Conservation (phyloP, 1,140 invertebrate species). For the Hylaeus volcanicus region DNA sequence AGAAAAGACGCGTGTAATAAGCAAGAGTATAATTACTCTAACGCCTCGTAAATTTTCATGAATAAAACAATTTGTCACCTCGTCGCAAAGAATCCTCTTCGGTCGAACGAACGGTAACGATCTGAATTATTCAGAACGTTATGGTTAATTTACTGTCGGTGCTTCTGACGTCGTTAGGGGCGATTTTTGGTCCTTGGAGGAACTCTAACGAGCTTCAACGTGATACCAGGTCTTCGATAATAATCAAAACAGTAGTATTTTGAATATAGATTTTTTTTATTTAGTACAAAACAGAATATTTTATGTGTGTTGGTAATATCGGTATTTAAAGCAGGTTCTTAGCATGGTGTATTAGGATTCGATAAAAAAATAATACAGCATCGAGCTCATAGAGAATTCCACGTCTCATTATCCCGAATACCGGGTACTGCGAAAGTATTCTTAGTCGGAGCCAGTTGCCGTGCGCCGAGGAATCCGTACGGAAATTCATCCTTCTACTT, state of each 20-base stretch:
- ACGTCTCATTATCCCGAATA: constrained; percentile 15
- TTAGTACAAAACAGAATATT: no score
- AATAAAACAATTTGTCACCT: not conserved
- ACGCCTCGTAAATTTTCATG: constrained; percentile 26
- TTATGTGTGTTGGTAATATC: no score
- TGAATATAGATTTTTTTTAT: no score
- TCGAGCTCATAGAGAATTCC: not conserved
- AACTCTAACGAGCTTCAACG: no score
- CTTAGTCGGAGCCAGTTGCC: not conserved
- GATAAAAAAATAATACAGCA: no score
- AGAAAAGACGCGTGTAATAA: constrained; percentile 41
- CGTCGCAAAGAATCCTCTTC: not conserved
- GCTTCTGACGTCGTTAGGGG: constrained; percentile 4
- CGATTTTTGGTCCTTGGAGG: no score
- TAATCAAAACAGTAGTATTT: no score
- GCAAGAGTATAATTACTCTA: constrained; percentile 2
- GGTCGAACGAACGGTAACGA: not conserved
- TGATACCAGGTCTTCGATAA: no score
- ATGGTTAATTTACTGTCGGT: not conserved
- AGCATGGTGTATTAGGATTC: no score
- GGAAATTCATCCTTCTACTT: constrained; percentile 21
- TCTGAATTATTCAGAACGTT: not conserved
- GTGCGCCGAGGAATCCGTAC: not conserved
- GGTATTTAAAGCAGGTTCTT: no score
- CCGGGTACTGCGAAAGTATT: constrained; percentile 8